Base-by-base conservation (phyloP, 2,797 vertebrate genomes). In the Xiphophorus birchmanni region DNA sequence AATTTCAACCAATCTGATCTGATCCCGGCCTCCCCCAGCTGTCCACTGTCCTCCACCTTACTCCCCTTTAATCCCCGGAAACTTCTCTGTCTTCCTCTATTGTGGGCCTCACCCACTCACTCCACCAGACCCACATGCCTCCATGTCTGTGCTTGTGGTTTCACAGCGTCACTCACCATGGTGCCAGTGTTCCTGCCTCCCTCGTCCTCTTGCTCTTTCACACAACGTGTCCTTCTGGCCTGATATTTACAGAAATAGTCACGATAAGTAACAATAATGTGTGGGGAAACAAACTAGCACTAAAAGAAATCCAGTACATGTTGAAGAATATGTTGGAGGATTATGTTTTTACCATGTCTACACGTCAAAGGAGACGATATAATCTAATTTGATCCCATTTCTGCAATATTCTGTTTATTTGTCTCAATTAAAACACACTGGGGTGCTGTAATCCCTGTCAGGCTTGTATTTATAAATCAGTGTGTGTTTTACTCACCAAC, bases 121-220 rank as follows among this genome's bases (percentile, higher is more conserved):
- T 73, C 52, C 26, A 32, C 84, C 82, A 79, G 52, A 47, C 83
- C 81, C 69, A 12, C 88, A 84, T 86, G 76, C 80, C 74, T 82
- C 84, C 29, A 3, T 72, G 42, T 72, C 42, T 44, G 79, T 67
- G 13, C 48, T 73, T 76, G 86, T 40, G 79, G 86, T 83, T 89
- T 35, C 71, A 82, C 86, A 78, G 81, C 52, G 86, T 88, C 90
- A 92, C 94, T 94, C 88, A 95, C 94, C 91, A 78, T 45, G 76
- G 78, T 60, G 83, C 78, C 79, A 15, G 78, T 15, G 83, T 78
- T 80, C 3, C 52, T 74, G 82, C 82, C 89, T 78, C 74, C 86
- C 65, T 83, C 86, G 17, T 85, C 90, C 79, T 92, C 90, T 52
- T 71, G 86, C 73, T 83, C 91, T 88, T 80, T 89, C 82, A 67